Percentiles rank a stretch among this genome's conserved stretches.
phyloP scores from a whole-genome alignment of 2,888 invertebrate genomes.

The Griposia aprilina region DNA sequence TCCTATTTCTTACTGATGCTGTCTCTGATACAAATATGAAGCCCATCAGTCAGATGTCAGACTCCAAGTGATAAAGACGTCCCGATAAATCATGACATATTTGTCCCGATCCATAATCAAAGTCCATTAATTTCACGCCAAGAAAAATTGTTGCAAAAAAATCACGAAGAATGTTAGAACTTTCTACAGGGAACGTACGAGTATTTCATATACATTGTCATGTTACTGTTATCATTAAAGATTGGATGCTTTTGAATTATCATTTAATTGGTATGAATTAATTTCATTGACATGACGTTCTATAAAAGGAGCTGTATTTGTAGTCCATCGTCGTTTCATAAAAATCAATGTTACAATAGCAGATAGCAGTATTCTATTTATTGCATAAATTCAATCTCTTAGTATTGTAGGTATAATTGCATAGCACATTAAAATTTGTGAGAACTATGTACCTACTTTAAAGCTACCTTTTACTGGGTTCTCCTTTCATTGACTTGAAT shows the following conservation, averaged over 20 bases:
- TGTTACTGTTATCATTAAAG: constrained; percentile 18
- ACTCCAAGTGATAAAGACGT: constrained; percentile 61
- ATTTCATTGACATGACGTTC: background rate
- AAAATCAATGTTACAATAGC: background rate
- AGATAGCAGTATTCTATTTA: background rate
- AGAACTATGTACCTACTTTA: too few species aligned
- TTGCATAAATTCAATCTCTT: too few species aligned
- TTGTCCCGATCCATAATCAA: constrained; percentile 61
- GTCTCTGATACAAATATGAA: constrained; percentile 47
- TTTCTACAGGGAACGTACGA: constrained; percentile 46
- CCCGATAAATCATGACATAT: constrained; percentile 64
- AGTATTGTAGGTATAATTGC: too few species aligned
- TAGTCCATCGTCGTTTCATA: background rate
- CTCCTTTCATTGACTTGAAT: too few species aligned
- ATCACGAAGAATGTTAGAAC: constrained; percentile 12
- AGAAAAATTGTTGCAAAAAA: constrained; percentile 49
- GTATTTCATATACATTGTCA: constrained; percentile 8
- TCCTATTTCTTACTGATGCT: constrained; percentile 45
- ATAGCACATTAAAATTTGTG: too few species aligned
- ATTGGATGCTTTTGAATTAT: constrained; percentile 33
- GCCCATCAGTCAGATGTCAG: constrained; percentile 62
- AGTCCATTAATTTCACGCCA: constrained; percentile 40
- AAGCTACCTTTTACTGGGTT: too few species aligned
- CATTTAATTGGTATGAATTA: constrained; percentile 47
- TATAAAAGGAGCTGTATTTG: background rate